Percentiles rank a stretch among this genome's conserved stretches.
These are phyloP conservation scores for Lasiurus cinereus DNA, from an alignment of 2,113 vertebrate genomes.

Conservation along the genomic window DNA sequence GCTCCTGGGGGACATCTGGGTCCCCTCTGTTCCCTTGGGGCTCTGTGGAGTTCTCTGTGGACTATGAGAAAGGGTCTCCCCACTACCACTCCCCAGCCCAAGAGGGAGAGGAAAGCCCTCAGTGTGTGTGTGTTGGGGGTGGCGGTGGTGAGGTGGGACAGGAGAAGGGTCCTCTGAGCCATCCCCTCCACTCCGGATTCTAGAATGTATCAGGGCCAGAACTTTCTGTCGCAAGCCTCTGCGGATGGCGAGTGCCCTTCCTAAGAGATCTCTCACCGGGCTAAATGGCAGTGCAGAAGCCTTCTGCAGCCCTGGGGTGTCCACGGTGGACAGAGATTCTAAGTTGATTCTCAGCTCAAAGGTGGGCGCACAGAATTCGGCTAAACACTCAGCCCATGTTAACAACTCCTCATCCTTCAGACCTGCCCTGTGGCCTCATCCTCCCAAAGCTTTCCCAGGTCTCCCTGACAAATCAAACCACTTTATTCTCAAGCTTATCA, in stretches of 20 bases:
- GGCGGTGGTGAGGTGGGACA: rapidly evolving
- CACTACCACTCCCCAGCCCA: neutral
- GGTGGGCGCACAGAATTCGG: neutral
- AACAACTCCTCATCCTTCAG: neutral
- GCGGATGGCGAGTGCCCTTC: neutral
- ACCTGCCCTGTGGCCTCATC: neutral
- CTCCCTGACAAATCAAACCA: neutral
- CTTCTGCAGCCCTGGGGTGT: neutral
- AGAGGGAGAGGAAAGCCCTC: neutral
- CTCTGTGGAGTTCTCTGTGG: neutral
- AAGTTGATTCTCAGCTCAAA: neutral
- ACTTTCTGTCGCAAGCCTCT: neutral
- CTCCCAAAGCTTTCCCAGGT: neutral
- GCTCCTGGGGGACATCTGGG: neutral
- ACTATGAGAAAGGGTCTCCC: neutral
- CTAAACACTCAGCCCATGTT: neutral
- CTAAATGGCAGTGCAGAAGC: neutral
- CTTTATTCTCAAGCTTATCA: neutral
- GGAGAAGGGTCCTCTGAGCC: neutral
- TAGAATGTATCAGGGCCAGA: slow-evolving; percentile 15
- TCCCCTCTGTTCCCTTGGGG: neutral
- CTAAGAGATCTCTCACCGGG: neutral
- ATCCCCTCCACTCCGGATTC: neutral
- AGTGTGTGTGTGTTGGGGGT: neutral
- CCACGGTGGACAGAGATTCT: neutral